A percentile compares a stretch with the other conserved stretches of the same genome.
These are phyloP conservation scores for Melanotaenia parkinsoni DNA, from an alignment of 2,797 vertebrate species.

Conservation along the genomic window DNA sequence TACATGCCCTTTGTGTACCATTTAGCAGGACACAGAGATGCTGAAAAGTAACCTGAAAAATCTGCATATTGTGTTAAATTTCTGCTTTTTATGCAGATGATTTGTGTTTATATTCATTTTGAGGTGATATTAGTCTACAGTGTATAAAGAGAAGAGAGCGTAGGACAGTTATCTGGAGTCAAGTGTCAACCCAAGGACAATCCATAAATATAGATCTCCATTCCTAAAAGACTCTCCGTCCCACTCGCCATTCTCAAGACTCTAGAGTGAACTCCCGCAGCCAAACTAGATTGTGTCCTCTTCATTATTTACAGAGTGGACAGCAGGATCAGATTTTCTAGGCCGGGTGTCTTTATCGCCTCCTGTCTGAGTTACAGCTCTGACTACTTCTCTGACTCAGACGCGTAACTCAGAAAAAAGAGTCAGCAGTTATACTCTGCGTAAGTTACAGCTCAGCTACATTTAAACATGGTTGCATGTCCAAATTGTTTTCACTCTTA, in stretches of 20 bases:
- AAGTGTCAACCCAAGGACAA: constrained; percentile 52
- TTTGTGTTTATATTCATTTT: constrained; percentile 50
- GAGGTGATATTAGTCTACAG: constrained; percentile 22
- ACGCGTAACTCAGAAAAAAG: constrained; percentile 37
- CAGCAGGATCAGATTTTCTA: constrained; percentile 79
- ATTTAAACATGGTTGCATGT: constrained; percentile 9
- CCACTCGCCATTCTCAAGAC: constrained; percentile 8
- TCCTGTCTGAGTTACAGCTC: constrained; percentile 65
- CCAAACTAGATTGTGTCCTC: constrained; percentile 65
- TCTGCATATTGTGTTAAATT: constrained; percentile 36
- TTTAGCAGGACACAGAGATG: constrained; percentile 24
- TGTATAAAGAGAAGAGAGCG: background rate
- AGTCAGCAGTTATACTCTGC: constrained; percentile 22
- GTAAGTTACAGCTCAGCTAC: constrained; percentile 36
- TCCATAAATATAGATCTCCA: constrained; percentile 49
- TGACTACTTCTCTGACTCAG: constrained; percentile 45
- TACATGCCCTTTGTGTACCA: constrained; percentile 9
- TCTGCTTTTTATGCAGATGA: constrained; percentile 36
- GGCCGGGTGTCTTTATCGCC: constrained; percentile 62
- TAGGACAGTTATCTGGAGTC: constrained; percentile 32
- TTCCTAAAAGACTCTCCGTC: constrained; percentile 39
- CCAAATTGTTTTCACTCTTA: constrained; percentile 6
- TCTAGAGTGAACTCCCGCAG: constrained; percentile 12
- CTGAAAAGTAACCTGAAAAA: constrained; percentile 27
- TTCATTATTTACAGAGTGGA: constrained; percentile 83